A percentile compares a stretch with the other conserved stretches of the same genome.
These are phyloP conservation scores for Ectemnius lituratus DNA, from an alignment of 2,888 invertebrate species.

Conservation along the genomic window DNA sequence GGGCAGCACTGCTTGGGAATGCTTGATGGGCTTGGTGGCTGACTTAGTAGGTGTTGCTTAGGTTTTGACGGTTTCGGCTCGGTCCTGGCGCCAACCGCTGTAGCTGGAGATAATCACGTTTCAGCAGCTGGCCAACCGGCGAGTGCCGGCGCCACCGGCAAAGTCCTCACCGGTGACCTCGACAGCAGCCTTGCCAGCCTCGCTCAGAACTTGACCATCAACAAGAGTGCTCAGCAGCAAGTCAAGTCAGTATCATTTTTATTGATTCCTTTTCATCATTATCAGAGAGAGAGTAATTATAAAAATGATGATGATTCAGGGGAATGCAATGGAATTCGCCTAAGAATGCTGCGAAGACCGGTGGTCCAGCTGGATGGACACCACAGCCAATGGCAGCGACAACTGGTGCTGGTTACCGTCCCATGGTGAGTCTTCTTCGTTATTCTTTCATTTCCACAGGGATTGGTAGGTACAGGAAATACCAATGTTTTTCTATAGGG, in stretches of 20 bases:
- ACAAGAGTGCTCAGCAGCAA: constrained; percentile 85
- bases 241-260: constrained; percentile 83
- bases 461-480: too few species aligned
- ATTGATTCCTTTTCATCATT: not conserved
- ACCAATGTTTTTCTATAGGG: too few species aligned
- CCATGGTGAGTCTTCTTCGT: constrained; percentile 85
- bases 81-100: constrained; percentile 81
- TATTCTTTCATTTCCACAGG: not conserved
- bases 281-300: not conserved
- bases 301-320: constrained; percentile 77
- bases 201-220: constrained; percentile 94
- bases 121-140: constrained; percentile 73
- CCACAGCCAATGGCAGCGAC: constrained; percentile 94
- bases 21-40: constrained; percentile 57
- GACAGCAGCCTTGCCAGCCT: constrained; percentile 95
- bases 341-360: constrained; percentile 90
- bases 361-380: constrained; percentile 85
- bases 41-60: constrained; percentile 72
- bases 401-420: constrained; percentile 91
- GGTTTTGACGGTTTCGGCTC: constrained; percentile 88
- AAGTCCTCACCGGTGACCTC: constrained; percentile 94
- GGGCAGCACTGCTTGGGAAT: constrained; percentile 18
- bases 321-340: constrained; percentile 95
- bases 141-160: constrained; percentile 79
- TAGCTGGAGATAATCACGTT: constrained; percentile 72